Percentiles rank a stretch among this genome's conserved stretches.
These are phyloP conservation scores for Phalacrocorax pelagicus DNA, from an alignment of 2,113 vertebrate species.

Conservation along the genomic window DNA sequence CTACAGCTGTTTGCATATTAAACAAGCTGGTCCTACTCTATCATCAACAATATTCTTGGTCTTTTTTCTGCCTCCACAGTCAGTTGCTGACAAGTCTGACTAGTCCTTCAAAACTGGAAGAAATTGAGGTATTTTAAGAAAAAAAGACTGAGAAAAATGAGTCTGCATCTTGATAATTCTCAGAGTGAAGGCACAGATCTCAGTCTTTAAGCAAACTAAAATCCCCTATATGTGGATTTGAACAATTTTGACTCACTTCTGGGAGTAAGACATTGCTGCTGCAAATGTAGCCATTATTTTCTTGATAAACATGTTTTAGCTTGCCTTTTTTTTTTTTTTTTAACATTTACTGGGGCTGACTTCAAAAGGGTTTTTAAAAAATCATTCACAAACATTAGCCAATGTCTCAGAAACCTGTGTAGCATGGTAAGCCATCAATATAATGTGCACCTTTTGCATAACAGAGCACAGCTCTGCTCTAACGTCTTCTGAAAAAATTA, in stretches of 20 bases:
- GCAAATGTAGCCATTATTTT: not conserved
- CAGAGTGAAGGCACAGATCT: not conserved
- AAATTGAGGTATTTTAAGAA: not conserved
- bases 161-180: not conserved
- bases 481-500: not conserved
- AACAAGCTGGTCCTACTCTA: not conserved
- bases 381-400: not conserved
- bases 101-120: not conserved
- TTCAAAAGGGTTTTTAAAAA: not conserved
- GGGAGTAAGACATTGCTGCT: not conserved
- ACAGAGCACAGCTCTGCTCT: not conserved
- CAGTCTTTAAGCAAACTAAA: not conserved
- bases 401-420: not conserved
- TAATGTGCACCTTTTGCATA: not conserved
- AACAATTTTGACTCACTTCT: not conserved
- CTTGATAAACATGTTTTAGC: not conserved
- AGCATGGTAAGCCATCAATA: not conserved
- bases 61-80: not conserved
- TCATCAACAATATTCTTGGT: not conserved
- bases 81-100: not conserved
- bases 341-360: not conserved
- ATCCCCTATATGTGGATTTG: not conserved
- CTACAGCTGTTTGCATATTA: not conserved
- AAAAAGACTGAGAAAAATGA: not conserved
- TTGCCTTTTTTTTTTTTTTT: not conserved